A percentile compares a stretch with the other conserved stretches of the same genome.
Conservation (phyloP, 2,113 vertebrate genomes). For the Ophthalmolycus amberensis region DNA sequence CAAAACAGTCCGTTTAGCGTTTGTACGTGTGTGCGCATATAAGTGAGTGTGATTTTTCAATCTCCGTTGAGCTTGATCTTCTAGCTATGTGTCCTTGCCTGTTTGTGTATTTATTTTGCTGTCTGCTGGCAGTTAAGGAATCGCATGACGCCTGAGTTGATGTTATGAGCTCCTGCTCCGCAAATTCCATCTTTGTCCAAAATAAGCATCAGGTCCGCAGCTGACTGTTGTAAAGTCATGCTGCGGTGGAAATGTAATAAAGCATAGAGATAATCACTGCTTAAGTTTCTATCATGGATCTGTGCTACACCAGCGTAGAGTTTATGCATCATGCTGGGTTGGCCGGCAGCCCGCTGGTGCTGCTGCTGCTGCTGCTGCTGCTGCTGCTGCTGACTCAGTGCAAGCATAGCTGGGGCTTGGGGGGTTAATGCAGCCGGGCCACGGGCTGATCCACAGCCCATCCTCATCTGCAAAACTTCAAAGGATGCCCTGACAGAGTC, state of each 20-base stretch:
- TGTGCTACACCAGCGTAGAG: slow-evolving; percentile 47
- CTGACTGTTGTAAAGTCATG: slow-evolving; percentile 38
- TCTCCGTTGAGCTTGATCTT: slow-evolving; percentile 41
- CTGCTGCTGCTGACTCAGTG: slow-evolving; percentile 73
- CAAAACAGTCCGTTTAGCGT: background rate
- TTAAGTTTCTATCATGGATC: slow-evolving; percentile 59
- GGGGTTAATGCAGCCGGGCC: slow-evolving; percentile 71
- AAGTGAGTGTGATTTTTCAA: slow-evolving; percentile 20
- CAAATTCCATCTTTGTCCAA: slow-evolving; percentile 54
- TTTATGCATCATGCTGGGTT: slow-evolving; percentile 65
- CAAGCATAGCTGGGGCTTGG: slow-evolving; percentile 51
- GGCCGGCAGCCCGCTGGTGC: slow-evolving; percentile 42
- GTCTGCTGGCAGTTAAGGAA: slow-evolving; percentile 38
- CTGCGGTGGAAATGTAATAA: slow-evolving; percentile 61
- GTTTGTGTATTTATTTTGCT: slow-evolving; percentile 3
- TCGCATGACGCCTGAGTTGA: slow-evolving; percentile 10
- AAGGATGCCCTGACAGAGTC: slow-evolving; percentile 66
- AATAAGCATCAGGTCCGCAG: slow-evolving; percentile 30
- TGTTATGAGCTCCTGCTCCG: slow-evolving; percentile 23
- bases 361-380: slow-evolving; percentile 63
- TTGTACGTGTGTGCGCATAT: background rate
- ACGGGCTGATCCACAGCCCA: slow-evolving; percentile 56
- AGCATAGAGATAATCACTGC: slow-evolving; percentile 62
- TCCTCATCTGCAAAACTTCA: slow-evolving; percentile 74
- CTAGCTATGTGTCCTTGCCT: background rate